Conservation (phyloP, 2,888 invertebrate genomes). For the Ptychoptera albimana region DNA sequence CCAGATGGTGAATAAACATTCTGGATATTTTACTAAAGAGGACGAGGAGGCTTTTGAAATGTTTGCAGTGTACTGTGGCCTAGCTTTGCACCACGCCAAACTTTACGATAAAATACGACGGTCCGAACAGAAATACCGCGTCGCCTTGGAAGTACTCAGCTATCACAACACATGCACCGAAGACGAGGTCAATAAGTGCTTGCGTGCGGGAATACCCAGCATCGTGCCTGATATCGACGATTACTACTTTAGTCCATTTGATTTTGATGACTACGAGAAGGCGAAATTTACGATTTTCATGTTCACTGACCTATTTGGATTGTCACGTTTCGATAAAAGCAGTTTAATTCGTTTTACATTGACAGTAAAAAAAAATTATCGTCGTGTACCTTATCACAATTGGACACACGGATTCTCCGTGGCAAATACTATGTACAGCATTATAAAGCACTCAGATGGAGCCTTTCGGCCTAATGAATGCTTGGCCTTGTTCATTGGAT, state of each 20-base stretch:
- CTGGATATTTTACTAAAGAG: constrained; percentile 40
- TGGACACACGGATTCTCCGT: constrained; percentile 82
- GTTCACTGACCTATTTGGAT: constrained; percentile 57
- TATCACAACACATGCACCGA: constrained; percentile 69
- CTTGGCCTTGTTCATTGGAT: constrained; percentile 60
- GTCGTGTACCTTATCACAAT: constrained; percentile 72
- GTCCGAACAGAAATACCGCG: constrained; percentile 68
- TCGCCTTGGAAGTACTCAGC: constrained; percentile 67
- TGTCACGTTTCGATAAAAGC: constrained; percentile 46
- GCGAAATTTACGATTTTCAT: constrained; percentile 56
- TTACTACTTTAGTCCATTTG: constrained; percentile 57
- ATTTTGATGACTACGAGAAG: constrained; percentile 52
- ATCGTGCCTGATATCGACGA: constrained; percentile 29
- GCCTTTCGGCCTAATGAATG: constrained; percentile 46
- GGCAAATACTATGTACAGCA: constrained; percentile 66
- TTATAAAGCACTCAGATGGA: constrained; percentile 42
- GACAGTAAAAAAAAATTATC: constrained; percentile 72
- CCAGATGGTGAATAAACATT: constrained; percentile 65
- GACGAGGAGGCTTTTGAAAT: constrained; percentile 72
- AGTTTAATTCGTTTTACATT: constrained; percentile 55
- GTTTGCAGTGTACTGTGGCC: constrained; percentile 71
- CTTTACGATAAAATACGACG: constrained; percentile 66
- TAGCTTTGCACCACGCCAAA: constrained; percentile 73
- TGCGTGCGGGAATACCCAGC: constrained; percentile 16
- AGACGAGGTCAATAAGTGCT: constrained; percentile 39